These are phyloP conservation scores for Halocynthia roretzi DNA, from an alignment of 23 tunicate genomes.

Conservation along the genomic window DNA sequence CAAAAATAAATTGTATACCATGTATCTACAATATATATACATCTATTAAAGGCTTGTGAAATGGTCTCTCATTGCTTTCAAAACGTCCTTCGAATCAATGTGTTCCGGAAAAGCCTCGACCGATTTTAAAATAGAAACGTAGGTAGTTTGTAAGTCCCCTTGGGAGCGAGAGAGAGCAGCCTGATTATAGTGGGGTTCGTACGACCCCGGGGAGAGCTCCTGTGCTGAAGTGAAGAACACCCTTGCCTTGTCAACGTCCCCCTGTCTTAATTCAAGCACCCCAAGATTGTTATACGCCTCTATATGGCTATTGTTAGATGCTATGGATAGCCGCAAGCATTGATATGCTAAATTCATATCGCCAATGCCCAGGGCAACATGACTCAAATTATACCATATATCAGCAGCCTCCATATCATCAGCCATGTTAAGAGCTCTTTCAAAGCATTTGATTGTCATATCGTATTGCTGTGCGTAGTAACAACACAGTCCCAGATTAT, in stretches of 20 bases:
- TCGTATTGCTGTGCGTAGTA: constrained; percentile 92
- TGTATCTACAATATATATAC: no score
- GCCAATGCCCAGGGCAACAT: constrained; percentile 83
- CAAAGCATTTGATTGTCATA: constrained; percentile 85
- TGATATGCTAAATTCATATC: constrained; percentile 81
- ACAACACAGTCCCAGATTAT: constrained; percentile 81
- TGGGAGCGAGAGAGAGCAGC: constrained; percentile 57
- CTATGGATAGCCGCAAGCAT: constrained; percentile 68
- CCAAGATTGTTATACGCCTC: constrained; percentile 90
- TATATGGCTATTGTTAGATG: constrained; percentile 61
- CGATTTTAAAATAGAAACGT: constrained; percentile 35
- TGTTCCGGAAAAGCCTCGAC: constrained; percentile 76
- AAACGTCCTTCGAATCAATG: constrained; percentile 56
- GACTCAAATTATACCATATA: constrained; percentile 89
- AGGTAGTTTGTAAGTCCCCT: constrained; percentile 78
- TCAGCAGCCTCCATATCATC: constrained; percentile 67
- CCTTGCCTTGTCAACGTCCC: constrained; percentile 77
- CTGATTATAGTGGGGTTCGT: constrained; percentile 82
- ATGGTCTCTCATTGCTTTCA: constrained; percentile 47
- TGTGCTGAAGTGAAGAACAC: constrained; percentile 48
- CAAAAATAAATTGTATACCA: no score
- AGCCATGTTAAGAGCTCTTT: constrained; percentile 62
- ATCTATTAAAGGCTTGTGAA: constrained; percentile 40
- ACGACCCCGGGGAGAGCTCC: constrained; percentile 58
- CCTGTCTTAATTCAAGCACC: constrained; percentile 76